Evolutionary conservation across 1,140 invertebrate genomes (phyloP).

Genomic region (Zaprionus kolodkinae): DNA sequence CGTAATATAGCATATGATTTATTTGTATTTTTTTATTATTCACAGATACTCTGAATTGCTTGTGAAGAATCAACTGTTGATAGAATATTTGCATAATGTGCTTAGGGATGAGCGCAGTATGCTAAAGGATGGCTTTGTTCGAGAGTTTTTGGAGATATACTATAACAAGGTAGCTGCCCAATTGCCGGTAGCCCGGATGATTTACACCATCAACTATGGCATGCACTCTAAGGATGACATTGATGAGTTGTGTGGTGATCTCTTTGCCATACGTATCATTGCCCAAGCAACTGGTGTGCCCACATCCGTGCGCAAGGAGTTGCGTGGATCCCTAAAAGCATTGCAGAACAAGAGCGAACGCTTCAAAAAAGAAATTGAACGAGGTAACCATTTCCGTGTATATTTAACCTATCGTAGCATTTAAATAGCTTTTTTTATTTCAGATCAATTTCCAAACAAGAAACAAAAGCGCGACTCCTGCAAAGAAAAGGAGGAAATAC

Average conservation of each 20-base stretch:
- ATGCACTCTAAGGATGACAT: conserved; percentile 83
- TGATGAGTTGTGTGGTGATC: conserved; percentile 82
- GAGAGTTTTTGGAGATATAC: conserved; percentile 82
- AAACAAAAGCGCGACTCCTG: conserved; percentile 64
- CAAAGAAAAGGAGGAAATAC: conserved; percentile 55
- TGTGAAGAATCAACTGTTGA: conserved; percentile 70
- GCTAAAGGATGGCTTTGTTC: conserved; percentile 76
- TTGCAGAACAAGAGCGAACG: conserved; percentile 74
- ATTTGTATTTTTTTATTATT: neutral
- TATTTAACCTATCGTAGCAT: neutral
- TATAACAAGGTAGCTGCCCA: conserved; percentile 77
- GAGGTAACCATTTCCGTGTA: conserved; percentile 42
- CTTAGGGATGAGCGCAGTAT: conserved; percentile 76
- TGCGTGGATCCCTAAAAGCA: conserved; percentile 75
- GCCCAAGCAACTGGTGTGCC: conserved; percentile 80
- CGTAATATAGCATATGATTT: neutral
- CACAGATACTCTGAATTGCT: conserved; percentile 78
- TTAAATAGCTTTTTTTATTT: neutral
- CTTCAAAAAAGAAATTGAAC: conserved; percentile 69
- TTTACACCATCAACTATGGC: conserved; percentile 81
- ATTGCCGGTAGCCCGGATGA: conserved; percentile 77
- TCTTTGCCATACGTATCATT: conserved; percentile 82
- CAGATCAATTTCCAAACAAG: conserved; percentile 72
- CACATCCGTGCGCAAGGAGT: conserved; percentile 75
- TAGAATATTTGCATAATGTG: conserved; percentile 81